A percentile compares a stretch with the other conserved stretches of the same genome.
These are phyloP conservation scores for Haemorhous mexicanus DNA, from an alignment of 2,113 vertebrate species.

Conservation along the genomic window DNA sequence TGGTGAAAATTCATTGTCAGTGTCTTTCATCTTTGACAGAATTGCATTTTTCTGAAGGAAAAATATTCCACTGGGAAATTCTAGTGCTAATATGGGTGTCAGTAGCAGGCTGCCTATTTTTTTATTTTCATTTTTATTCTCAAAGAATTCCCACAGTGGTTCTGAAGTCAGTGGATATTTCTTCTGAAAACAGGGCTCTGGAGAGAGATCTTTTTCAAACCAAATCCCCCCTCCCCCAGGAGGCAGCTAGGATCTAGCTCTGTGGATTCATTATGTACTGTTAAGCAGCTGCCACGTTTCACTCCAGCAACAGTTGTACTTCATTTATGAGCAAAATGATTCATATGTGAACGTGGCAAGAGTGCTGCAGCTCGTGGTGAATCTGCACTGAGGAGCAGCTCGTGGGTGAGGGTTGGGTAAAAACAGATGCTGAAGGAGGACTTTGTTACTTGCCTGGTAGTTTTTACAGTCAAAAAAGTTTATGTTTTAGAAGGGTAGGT, in stretches of 20 bases:
- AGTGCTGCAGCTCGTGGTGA: background rate
- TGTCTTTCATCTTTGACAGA: constrained; percentile 32
- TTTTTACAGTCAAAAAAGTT: background rate
- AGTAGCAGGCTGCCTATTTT: background rate
- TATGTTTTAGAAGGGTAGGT: background rate
- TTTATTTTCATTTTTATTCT: constrained; percentile 17
- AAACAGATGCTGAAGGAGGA: constrained; percentile 3
- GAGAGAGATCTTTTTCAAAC: constrained; percentile 24
- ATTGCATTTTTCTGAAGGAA: constrained; percentile 23
- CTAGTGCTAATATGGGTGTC: background rate
- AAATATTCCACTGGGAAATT: constrained; percentile 4
- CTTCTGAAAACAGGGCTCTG: constrained; percentile 10
- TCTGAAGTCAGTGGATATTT: background rate
- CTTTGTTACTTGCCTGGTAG: background rate
- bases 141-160: background rate
- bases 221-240: background rate
- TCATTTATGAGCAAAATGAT: constrained; percentile 41
- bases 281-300: constrained; percentile 41
- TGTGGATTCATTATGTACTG: background rate
- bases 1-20: background rate
- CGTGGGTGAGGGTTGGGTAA: background rate
- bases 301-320: constrained; percentile 5
- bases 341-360: background rate
- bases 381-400: constrained; percentile 8
- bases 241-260: background rate